Base-by-base conservation (phyloP, 2,113 vertebrate species). In the Lophotis ruficrista region DNA sequence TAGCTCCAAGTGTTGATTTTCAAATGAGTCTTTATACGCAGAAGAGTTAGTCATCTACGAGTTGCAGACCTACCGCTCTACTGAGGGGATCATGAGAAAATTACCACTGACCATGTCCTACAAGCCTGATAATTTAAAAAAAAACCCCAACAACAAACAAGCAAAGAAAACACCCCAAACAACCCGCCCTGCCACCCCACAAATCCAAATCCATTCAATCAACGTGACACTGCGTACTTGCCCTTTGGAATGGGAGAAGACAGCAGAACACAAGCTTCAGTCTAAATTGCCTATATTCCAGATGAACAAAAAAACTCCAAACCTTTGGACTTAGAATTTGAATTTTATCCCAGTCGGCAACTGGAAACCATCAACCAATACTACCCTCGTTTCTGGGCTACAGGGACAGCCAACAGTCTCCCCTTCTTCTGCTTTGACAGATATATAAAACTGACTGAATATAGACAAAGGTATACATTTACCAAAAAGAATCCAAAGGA, bases 1-100 rank as follows among this genome's bases (percentile, higher is more conserved):
- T 92, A 91, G 85, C 83, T 95, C 85, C 76, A 94, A 96, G 93
- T 96, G 82, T 91, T 96, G 93, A 92, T 95, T 94, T 96, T 90
- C 87, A 96, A 94, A 93, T 93, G 57, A 88, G 81, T 37, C 83
- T 94, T 96, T 87, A 84, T 17, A 94, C 5, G 8, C 54, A 68
- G 64, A 87, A 73, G 72, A 88, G 66, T 83, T 90, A 86, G 86
- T 83, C 82, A 94, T 70, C n/a, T 69, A 51, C 18, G 57, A 89
- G 56, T 41, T 57, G 58, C 77, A 93, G 83, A 89, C 66, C 89
- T 87, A 78, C 43, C 54, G 47, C 37, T 91, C 80, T 68, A 21
- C 41, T 35, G 37, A 69, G 41, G 51, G 41, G 20, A 28, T 65
- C 18, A n/a, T 48, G 30, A 61, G 62, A 50, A 91, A 93, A 93